Evolutionary conservation across 2,797 vertebrate species (phyloP).

Genomic region (Sarcoramphus papa): DNA sequence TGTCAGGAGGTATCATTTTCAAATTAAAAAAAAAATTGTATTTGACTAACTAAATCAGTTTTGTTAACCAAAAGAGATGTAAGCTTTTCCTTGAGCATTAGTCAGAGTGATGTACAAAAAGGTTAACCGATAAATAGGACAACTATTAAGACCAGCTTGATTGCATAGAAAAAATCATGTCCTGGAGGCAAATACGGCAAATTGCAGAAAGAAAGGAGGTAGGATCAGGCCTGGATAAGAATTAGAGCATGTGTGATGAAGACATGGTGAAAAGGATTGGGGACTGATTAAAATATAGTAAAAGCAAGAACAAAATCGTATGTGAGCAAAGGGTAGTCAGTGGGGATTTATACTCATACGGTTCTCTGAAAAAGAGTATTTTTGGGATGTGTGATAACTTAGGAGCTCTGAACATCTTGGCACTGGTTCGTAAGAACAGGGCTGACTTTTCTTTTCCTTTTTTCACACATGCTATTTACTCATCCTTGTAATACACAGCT

Average conservation of each 20-base stretch:
- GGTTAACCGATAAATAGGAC: not conserved
- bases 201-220: not conserved
- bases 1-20: not conserved
- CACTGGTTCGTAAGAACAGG: not conserved
- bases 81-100: not conserved
- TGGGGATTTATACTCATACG: not conserved
- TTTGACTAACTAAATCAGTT: not conserved
- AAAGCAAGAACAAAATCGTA: not conserved
- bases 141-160: not conserved
- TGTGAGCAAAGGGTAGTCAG: not conserved
- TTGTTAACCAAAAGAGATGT: not conserved
- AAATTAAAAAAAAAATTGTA: not conserved
- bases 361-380: not conserved
- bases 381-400: not conserved
- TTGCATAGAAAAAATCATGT: not conserved
- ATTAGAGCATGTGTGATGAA: not conserved
- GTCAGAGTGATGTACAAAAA: not conserved
- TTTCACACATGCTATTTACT: not conserved
- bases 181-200: not conserved
- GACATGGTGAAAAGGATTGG: not conserved
- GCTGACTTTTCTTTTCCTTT: not conserved
- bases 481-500: not conserved
- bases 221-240: not conserved
- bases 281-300: not conserved
- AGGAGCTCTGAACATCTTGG: not conserved